These are phyloP conservation scores for Tetanocera ferruginea DNA, from an alignment of 2,888 invertebrate genomes.

Conservation along the genomic window DNA sequence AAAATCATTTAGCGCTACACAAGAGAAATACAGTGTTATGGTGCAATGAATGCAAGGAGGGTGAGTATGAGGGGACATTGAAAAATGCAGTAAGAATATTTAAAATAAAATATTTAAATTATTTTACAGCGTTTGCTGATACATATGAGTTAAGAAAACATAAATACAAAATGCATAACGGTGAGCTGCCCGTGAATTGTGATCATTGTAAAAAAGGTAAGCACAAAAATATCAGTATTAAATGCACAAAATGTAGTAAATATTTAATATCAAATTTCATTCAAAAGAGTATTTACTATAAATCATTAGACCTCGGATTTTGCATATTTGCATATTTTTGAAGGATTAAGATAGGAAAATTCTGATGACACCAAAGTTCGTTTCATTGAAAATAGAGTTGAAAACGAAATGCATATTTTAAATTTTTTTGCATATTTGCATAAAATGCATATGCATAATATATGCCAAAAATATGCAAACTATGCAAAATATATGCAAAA, in stretches of 20 bases:
- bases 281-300: too few relatives aligned
- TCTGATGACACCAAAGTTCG: too few relatives aligned
- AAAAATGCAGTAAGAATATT: neutral
- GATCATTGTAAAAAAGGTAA: slow-evolving; percentile 50
- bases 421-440: too few relatives aligned
- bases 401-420: too few relatives aligned
- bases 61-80: slow-evolving; percentile 36
- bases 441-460: too few relatives aligned
- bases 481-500: too few relatives aligned
- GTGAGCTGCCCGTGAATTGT: slow-evolving; percentile 47
- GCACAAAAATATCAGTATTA: neutral
- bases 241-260: neutral
- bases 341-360: too few relatives aligned
- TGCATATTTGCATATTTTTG: too few relatives aligned
- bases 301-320: too few relatives aligned
- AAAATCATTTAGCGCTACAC: slow-evolving; percentile 49
- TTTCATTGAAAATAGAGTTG: too few relatives aligned
- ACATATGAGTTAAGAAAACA: slow-evolving; percentile 49
- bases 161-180: slow-evolving; percentile 48
- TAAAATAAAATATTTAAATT: neutral
- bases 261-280: neutral
- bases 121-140: slow-evolving; percentile 43
- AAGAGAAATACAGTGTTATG: slow-evolving; percentile 30
- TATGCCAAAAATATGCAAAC: too few relatives aligned
- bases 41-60: slow-evolving; percentile 47